Base-by-base conservation (phyloP, 2,113 vertebrate genomes). In the Sylvietta virens region DNA sequence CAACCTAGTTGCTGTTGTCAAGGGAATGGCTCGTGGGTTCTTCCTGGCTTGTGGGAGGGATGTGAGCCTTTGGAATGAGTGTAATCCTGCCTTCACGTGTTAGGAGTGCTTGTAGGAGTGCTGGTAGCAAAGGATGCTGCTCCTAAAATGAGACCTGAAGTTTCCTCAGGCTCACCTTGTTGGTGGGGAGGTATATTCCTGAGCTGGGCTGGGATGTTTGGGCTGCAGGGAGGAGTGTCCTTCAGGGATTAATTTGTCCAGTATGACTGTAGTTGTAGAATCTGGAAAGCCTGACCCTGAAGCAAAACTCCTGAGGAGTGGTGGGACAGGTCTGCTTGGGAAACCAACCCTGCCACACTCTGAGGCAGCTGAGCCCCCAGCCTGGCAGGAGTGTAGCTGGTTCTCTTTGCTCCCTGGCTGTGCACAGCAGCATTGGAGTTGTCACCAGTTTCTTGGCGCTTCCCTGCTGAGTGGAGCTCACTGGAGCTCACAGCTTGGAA, bases 381-480 rank as follows among this genome's bases (percentile, higher is more conserved):
- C 35, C 62, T 71, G 77, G 80, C 60, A 73, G 57, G 30, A n/a
- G 10, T 6, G 15, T 3, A 45, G 26, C 39, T 39, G 30, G 3
- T 72, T 67, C 44, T 1, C 0, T 71, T 86, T 48, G 5, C 57
- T 56, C 51, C 33, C 22, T 5, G 1, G 26, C 28, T 54, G 57
- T 31, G 81, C 48, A 35, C 81, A 53, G 37, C 47, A 44, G 1
- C 15, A 2, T 6, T 23, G 14, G 35, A 60, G 6, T 42, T 64
- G 53, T 61, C 42, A 40, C 35, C 66, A 10, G 15, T 58, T 39
- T 50, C 26, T 3, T 11, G 35, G 7, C 0, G 0, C 17, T 78
- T 81, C 35, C 51, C 27, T 11, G 37, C 5, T 27, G 23, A n/a
- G 33, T 19, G 14, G 21, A 67, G 33, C 64, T 87, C 9, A 4